phyloP scores from a whole-genome alignment of 2,888 invertebrate species.

The Biston betularia region DNA sequence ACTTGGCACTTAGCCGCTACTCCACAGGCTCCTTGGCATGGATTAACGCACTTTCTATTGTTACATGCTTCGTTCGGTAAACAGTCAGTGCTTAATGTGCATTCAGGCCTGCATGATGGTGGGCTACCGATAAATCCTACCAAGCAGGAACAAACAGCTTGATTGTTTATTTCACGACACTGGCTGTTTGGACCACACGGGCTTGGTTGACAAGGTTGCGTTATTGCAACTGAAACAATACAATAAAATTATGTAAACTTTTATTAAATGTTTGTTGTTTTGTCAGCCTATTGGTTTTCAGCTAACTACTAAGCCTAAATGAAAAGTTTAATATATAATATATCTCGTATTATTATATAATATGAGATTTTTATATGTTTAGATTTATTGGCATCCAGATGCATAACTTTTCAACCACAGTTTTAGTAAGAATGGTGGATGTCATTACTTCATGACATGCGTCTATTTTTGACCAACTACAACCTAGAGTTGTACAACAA shows the following conservation, averaged over 20 bases:
- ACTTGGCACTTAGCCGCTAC: constrained; percentile 91
- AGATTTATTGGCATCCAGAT: no score
- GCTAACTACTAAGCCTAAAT: neutral
- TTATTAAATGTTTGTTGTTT: neutral
- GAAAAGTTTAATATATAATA: no score
- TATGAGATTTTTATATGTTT: no score
- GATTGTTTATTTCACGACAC: constrained; percentile 90
- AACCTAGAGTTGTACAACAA: neutral
- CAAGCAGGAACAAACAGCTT: constrained; percentile 91
- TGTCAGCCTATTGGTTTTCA: neutral
- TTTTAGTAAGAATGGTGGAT: no score
- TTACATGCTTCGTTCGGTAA: constrained; percentile 90
- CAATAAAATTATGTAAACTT: no score
- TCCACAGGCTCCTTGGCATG: constrained; percentile 94
- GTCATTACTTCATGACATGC: no score
- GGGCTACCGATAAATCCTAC: constrained; percentile 91
- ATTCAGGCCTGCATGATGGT: constrained; percentile 92
- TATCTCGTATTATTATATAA: no score
- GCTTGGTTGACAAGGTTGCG: constrained; percentile 79
- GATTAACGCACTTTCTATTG: constrained; percentile 92
- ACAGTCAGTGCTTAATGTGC: constrained; percentile 91
- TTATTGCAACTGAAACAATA: constrained; percentile 65
- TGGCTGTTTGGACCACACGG: constrained; percentile 94
- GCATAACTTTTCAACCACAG: no score
- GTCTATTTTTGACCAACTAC: no score